These are phyloP conservation scores for Luehdorfia chinensis DNA, from an alignment of 1,140 invertebrate genomes.

Conservation along the genomic window DNA sequence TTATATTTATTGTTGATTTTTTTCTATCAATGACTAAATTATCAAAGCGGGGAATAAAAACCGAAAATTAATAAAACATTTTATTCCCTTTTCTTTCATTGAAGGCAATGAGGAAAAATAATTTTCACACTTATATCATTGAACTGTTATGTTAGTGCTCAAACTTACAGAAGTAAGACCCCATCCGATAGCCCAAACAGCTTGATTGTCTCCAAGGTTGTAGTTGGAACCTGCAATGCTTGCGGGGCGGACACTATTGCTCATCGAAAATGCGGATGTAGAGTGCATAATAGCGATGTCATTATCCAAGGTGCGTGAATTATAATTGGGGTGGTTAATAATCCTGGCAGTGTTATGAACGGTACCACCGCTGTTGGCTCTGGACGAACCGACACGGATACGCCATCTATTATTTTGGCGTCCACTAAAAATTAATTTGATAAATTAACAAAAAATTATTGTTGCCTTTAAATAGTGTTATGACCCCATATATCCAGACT, in stretches of 20 bases:
- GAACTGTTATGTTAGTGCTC: too few species aligned
- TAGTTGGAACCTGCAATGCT: slow-evolving; percentile 28
- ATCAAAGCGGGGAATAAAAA: too few species aligned
- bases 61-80: too few species aligned
- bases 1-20: too few species aligned
- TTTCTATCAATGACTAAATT: background rate
- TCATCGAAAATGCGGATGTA: slow-evolving; percentile 41
- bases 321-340: slow-evolving; percentile 73
- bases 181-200: slow-evolving; percentile 31
- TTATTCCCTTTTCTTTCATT: too few species aligned
- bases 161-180: slow-evolving; percentile 27
- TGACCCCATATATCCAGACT: too few species aligned
- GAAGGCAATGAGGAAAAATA: too few species aligned
- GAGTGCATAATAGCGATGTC: slow-evolving; percentile 30
- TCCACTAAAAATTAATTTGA: too few species aligned
- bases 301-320: slow-evolving; percentile 8
- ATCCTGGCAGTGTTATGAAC: slow-evolving; percentile 29
- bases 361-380: slow-evolving; percentile 31
- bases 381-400: slow-evolving; percentile 35
- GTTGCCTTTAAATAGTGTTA: slow-evolving; percentile 6
- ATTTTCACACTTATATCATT: too few species aligned
- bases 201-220: slow-evolving; percentile 25
- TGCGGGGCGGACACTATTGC: slow-evolving; percentile 17
- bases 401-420: slow-evolving; percentile 25
- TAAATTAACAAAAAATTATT: too few species aligned